phyloP scores from a whole-genome alignment of 2,888 invertebrate genomes.

The Marasmarcha lunaedactyla region DNA sequence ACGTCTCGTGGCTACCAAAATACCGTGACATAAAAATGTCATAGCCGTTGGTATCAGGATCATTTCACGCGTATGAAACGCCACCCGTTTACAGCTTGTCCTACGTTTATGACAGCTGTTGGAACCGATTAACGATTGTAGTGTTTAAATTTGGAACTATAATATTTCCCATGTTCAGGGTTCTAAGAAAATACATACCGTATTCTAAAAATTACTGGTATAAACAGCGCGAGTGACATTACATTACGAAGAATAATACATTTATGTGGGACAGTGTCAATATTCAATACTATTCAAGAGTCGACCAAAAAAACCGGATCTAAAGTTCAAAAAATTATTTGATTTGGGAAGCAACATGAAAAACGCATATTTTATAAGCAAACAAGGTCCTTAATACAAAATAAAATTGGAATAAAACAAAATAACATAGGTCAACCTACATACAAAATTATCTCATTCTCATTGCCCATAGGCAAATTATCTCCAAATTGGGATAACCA shows the following conservation, averaged over 20 bases:
- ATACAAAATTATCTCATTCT: constrained; percentile 53
- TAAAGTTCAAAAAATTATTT: too few species aligned
- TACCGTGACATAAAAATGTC: constrained; percentile 60
- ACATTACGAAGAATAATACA: too few species aligned
- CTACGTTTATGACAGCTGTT: constrained; percentile 42
- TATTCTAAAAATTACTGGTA: too few species aligned
- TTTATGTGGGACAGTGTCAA: too few species aligned
- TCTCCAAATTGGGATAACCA: constrained; percentile 38
- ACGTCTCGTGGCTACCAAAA: constrained; percentile 49
- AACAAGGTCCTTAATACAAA: too few species aligned
- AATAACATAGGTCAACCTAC: constrained; percentile 39
- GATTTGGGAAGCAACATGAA: too few species aligned
- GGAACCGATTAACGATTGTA: constrained; percentile 40
- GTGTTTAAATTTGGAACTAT: constrained; percentile 31
- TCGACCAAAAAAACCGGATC: too few species aligned
- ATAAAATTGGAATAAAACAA: constrained; percentile 24
- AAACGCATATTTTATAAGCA: too few species aligned
- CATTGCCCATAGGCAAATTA: constrained; percentile 48
- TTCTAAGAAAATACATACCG: too few species aligned
- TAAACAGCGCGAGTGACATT: too few species aligned
- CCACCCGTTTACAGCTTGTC: constrained; percentile 47
- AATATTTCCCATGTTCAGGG: too few species aligned
- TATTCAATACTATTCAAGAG: too few species aligned
- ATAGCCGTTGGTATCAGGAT: constrained; percentile 56
- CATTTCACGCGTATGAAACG: constrained; percentile 53